Evolutionary conservation across 2,113 vertebrate genomes (phyloP).

Genomic region (Pantherophis guttatus): DNA sequence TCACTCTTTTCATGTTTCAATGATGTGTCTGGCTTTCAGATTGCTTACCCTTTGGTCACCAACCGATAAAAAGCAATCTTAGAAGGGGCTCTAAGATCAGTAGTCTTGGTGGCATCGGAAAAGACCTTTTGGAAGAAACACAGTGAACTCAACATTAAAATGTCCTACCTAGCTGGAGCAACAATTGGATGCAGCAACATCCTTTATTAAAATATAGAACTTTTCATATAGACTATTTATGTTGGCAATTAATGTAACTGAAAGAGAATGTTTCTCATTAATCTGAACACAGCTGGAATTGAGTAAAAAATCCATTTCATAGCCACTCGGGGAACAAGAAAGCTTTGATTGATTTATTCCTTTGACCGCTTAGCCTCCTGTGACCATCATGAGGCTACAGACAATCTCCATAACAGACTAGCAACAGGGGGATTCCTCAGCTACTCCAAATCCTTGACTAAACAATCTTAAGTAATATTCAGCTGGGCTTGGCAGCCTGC

Average conservation of each 20-base stretch:
- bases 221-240: background rate
- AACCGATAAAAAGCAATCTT: conserved; percentile 50
- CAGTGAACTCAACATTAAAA: conserved; percentile 41
- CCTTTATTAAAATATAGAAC: conserved; percentile 18
- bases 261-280: background rate
- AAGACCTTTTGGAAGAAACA: conserved; percentile 43
- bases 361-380: background rate
- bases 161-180: background rate
- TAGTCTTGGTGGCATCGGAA: conserved; percentile 44
- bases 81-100: conserved; percentile 37
- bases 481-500: background rate
- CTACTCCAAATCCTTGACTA: background rate
- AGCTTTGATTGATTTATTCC: conserved; percentile 4
- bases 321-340: conserved; percentile 7
- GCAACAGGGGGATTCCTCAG: background rate
- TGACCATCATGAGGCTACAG: background rate
- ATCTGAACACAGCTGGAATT: conserved; percentile 15
- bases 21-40: conserved; percentile 58
- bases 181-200: background rate
- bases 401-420: background rate
- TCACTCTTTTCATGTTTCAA: conserved; percentile 68
- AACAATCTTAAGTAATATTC: background rate
- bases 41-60: conserved; percentile 64
- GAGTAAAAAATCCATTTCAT: conserved; percentile 17
- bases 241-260: background rate